A percentile compares a stretch with the other conserved stretches of the same genome.
phyloP scores from a whole-genome alignment of 2,113 vertebrate genomes.

The Cygnus buccinator region DNA sequence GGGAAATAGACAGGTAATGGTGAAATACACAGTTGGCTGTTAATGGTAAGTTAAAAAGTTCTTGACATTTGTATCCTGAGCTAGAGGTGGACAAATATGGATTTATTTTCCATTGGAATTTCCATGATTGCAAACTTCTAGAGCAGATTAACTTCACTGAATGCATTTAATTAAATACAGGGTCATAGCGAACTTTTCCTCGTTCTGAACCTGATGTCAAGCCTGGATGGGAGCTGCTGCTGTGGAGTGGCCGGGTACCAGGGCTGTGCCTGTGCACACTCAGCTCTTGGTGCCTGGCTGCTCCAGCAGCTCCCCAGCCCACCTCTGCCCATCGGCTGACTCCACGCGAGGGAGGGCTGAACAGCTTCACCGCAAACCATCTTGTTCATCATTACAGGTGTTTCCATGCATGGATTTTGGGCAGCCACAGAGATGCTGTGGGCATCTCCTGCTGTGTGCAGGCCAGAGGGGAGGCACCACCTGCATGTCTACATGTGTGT shows the following conservation, averaged over 20 bases:
- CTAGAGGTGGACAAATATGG: background rate
- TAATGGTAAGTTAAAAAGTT: background rate
- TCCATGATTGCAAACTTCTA: background rate
- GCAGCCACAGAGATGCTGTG: too few species aligned
- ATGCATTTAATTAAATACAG: background rate
- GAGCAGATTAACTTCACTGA: background rate
- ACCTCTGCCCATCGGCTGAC: background rate
- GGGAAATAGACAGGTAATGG: background rate
- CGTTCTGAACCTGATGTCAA: background rate
- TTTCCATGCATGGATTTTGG: background rate
- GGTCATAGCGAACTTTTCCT: background rate
- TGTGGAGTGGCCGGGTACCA: too few species aligned
- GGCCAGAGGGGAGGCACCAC: rapidly evolving
- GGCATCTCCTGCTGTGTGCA: background rate
- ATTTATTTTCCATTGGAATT: background rate
- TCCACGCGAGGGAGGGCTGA: rapidly evolving
- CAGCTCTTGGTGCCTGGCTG: background rate
- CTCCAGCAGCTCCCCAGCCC: background rate
- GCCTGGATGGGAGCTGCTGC: background rate
- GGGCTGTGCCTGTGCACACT: background rate
- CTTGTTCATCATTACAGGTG: rapidly evolving
- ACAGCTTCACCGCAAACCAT: background rate
- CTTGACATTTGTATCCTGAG: background rate
- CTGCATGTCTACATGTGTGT: rapidly evolving
- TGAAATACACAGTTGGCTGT: background rate